A percentile compares a stretch with the other conserved stretches of the same genome.
Conservation (phyloP, 2,888 invertebrate species). For the Hirtodrosophila duncani region DNA sequence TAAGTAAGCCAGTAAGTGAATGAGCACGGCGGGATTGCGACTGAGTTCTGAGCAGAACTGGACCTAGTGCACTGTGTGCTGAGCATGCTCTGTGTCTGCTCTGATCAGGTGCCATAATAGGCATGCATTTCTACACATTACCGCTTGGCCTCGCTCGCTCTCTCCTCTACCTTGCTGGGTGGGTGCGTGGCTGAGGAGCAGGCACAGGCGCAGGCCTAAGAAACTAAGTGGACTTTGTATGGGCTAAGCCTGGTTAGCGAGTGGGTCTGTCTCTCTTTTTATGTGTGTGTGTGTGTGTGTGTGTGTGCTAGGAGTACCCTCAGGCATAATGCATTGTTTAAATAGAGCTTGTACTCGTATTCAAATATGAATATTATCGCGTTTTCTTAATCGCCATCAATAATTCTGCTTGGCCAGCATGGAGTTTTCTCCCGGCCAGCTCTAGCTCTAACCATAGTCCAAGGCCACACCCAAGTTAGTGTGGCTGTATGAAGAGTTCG, state of each 20-base stretch:
- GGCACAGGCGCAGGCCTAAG: no score
- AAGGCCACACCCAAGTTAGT: no score
- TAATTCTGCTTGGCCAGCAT: conserved; percentile 27
- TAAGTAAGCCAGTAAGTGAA: conserved; percentile 70
- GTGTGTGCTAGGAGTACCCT: conserved; percentile 36
- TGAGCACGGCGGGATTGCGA: conserved; percentile 34
- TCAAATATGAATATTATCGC: conserved; percentile 74
- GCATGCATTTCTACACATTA: conserved; percentile 60
- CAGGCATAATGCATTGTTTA: conserved; percentile 69
- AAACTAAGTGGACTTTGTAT: conserved; percentile 33
- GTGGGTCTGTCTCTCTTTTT: conserved; percentile 2
- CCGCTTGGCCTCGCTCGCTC: no score
- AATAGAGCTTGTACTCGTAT: conserved; percentile 64
- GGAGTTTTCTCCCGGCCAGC: neutral
- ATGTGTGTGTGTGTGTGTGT: conserved; percentile 51
- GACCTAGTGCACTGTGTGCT: neutral
- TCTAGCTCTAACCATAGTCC: no score
- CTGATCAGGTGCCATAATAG: conserved; percentile 69
- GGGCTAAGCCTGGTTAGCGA: conserved; percentile 54
- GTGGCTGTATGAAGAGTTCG: no score
- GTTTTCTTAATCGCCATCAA: conserved; percentile 67
- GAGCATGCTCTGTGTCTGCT: conserved; percentile 7
- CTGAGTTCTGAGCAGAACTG: neutral
- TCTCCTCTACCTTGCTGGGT: conserved; percentile 34
- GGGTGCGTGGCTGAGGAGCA: conserved; percentile 34